These are phyloP conservation scores for Oryzaephilus surinamensis DNA, from an alignment of 1,140 invertebrate genomes.

Conservation along the genomic window DNA sequence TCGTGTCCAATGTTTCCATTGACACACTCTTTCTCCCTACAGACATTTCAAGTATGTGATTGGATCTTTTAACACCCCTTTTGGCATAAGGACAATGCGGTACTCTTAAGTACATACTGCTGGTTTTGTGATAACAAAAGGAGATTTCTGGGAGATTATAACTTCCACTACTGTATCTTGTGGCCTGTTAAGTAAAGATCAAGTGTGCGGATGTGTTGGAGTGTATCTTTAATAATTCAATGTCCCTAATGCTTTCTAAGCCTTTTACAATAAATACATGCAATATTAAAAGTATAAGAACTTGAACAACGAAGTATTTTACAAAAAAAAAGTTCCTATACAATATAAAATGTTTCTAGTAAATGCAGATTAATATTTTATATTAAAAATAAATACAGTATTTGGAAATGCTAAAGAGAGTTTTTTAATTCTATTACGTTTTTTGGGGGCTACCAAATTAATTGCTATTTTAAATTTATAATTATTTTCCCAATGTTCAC, in stretches of 20 bases:
- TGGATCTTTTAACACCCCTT: constrained; percentile 13
- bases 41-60: constrained; percentile 12
- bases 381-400: too few species aligned
- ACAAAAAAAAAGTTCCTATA: too few species aligned
- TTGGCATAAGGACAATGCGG: constrained; percentile 12
- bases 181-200: constrained; percentile 7
- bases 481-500: not conserved
- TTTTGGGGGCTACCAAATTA: too few species aligned
- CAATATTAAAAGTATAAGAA: too few species aligned
- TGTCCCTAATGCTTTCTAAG: constrained; percentile 8
- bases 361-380: too few species aligned
- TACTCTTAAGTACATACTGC: constrained; percentile 3
- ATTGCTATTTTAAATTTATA: constrained; percentile 3
- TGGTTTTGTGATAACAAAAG: constrained; percentile 9
- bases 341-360: too few species aligned
- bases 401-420: too few species aligned
- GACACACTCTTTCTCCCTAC: too few species aligned
- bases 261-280: constrained; percentile 7
- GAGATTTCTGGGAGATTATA: constrained; percentile 14
- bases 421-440: too few species aligned
- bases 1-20: constrained; percentile 11
- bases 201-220: constrained; percentile 11
- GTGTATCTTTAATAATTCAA: constrained; percentile 12
- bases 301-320: too few species aligned
- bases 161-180: constrained; percentile 7